Conservation (phyloP, 2,113 vertebrate species). For the Lepus europaeus region DNA sequence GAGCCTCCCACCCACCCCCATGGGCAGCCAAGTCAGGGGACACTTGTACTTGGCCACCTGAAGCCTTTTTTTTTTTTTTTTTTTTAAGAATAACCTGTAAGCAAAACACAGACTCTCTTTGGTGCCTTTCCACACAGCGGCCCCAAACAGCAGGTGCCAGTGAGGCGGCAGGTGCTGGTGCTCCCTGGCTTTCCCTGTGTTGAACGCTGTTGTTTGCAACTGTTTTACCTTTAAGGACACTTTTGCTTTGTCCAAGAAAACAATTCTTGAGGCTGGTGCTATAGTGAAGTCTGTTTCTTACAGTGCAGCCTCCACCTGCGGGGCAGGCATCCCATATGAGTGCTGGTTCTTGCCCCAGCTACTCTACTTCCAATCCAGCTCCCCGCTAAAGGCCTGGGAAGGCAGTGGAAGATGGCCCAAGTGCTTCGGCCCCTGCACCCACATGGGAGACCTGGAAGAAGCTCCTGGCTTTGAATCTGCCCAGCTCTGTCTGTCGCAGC, state of each 20-base stretch:
- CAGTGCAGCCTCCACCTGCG: no score
- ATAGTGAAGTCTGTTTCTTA: no score
- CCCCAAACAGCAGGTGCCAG: neutral
- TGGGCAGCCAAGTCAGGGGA: neutral
- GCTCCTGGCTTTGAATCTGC: no score
- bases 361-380: no score
- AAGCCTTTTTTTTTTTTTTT: neutral
- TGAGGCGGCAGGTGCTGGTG: fast-evolving
- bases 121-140: fast-evolving
- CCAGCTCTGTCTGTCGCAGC: no score
- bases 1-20: neutral
- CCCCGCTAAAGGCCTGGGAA: no score
- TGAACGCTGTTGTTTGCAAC: neutral
- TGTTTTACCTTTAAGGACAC: neutral
- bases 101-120: neutral
- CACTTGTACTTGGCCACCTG: neutral
- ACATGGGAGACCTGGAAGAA: no score
- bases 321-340: no score
- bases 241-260: neutral
- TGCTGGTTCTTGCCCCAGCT: no score
- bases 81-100: neutral
- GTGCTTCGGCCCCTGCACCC: no score
- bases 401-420: no score
- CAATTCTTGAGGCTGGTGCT: no score
- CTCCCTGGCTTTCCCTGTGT: neutral